Percentiles rank a stretch among this genome's conserved stretches.
Conservation (phyloP, 2,113 vertebrate species). For the Menidia beryllina region DNA sequence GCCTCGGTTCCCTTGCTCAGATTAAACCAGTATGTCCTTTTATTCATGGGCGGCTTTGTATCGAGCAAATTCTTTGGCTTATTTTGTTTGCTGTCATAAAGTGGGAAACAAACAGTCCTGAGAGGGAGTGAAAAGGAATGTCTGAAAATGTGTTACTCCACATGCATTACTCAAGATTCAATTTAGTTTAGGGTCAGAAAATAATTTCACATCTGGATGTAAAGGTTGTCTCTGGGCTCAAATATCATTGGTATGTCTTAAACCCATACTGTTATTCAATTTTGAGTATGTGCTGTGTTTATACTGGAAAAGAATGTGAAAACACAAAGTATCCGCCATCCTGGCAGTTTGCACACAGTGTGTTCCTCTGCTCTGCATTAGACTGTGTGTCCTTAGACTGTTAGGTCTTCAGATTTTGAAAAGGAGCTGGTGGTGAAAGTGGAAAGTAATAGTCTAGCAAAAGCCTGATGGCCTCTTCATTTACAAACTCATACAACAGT, state of each 20-base stretch:
- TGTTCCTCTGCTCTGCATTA: not conserved
- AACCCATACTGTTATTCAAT: not conserved
- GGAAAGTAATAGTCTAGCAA: not conserved
- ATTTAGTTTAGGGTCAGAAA: too few species aligned
- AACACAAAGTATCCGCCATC: not conserved
- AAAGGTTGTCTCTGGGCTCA: not conserved
- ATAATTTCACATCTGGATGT: not conserved
- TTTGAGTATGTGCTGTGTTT: not conserved
- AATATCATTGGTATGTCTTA: not conserved
- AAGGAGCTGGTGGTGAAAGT: not conserved
- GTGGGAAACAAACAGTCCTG: too few species aligned
- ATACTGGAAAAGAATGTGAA: not conserved
- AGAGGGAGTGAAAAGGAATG: too few species aligned
- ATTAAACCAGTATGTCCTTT: constrained; percentile 23
- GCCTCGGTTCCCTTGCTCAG: constrained; percentile 36
- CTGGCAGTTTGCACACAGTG: too few species aligned
- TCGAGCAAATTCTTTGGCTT: too few species aligned
- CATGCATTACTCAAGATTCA: too few species aligned
- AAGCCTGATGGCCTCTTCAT: not conserved
- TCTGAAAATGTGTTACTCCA: too few species aligned
- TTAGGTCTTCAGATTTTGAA: not conserved
- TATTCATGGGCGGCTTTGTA: constrained; percentile 48
- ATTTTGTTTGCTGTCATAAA: too few species aligned
- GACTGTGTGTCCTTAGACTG: not conserved
- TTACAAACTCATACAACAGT: not conserved